Evolutionary conservation across 1,140 invertebrate genomes (phyloP), one percentile per base, ranked within the genome.

Genomic region (Aphidius ervi): DNA sequence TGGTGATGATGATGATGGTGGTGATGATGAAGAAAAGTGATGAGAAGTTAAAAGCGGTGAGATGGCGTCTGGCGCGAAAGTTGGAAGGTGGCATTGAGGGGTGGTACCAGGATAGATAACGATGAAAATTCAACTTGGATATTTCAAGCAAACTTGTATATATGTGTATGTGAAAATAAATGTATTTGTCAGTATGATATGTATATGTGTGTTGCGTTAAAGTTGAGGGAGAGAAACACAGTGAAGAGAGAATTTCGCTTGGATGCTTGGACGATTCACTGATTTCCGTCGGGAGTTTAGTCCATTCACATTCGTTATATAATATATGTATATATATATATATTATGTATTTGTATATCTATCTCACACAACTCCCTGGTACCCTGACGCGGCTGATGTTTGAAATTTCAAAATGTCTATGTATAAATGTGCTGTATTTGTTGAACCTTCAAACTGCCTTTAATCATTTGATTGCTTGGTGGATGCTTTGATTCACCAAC

Each of bases 401-500:
- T 10, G 42, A 54, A 39, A 54, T 41, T 41, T 41, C 10, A 53
- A 54, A 31, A 31, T 31, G 23, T 41, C 52, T n/a, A 46, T 23
- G 23, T 31, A 31, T 31, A 41, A 54, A 54, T 54, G 52, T 20
- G 52, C 39, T 54, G 8, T 37, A 10, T 6, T n/a, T 23, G 23
- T 9, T 40, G n/a, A 7, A 8, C 9, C 50, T 62, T 56, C 68
- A 68, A 68, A 65, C 49, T 62, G 68, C 71, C 77, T 78, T 77
- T 78, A 79, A 79, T 78, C 75, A 79, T 75, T 73, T 69, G 74
- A 77, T 77, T 77, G 74, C 71, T 67, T 53, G 56, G 56, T 31
- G 4, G 67, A 70, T 70, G 70, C 68, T 57, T 65, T 68, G 59
- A 59, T 65, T 58, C 46, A 57, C 46, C 54, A 39, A 58, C 57